phyloP scores from a whole-genome alignment of 2,113 vertebrate genomes.

The Tonatia bakeri region DNA sequence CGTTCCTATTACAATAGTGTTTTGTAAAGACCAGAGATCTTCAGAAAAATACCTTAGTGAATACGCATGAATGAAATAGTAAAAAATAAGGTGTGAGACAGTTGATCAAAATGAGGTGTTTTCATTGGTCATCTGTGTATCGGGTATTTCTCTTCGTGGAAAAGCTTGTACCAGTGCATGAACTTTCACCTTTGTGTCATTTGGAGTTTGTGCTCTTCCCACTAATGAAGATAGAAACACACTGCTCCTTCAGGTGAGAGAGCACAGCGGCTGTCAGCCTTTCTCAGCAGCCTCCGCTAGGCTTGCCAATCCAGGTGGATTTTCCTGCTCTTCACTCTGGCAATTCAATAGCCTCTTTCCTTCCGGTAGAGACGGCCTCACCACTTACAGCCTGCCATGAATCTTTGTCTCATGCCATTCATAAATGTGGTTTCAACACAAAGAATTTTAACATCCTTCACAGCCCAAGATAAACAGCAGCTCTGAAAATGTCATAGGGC shows the following conservation, averaged over 20 bases:
- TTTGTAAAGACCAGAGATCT: not conserved
- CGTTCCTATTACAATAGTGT: not conserved
- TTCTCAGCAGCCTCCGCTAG: not conserved
- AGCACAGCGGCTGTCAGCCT: not conserved
- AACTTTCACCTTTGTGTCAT: not conserved
- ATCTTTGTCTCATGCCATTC: conserved; percentile 55
- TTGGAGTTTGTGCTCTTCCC: not conserved
- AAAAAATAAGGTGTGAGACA: not conserved
- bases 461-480: conserved; percentile 58
- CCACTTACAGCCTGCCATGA: not conserved
- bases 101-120: not conserved
- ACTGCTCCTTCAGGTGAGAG: not conserved
- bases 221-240: not conserved
- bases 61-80: not conserved
- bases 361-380: conserved; percentile 52
- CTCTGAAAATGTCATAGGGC: conserved; percentile 59
- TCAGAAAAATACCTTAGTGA: not conserved
- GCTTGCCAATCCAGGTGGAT: not conserved
- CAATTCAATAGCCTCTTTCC: conserved; percentile 59
- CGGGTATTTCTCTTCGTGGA: not conserved
- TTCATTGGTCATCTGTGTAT: not conserved
- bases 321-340: not conserved
- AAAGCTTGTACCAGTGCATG: not conserved
- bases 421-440: conserved; percentile 55
- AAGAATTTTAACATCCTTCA: conserved; percentile 53